Conservation (phyloP, 2,113 vertebrate genomes). For the Malurus melanocephalus region DNA sequence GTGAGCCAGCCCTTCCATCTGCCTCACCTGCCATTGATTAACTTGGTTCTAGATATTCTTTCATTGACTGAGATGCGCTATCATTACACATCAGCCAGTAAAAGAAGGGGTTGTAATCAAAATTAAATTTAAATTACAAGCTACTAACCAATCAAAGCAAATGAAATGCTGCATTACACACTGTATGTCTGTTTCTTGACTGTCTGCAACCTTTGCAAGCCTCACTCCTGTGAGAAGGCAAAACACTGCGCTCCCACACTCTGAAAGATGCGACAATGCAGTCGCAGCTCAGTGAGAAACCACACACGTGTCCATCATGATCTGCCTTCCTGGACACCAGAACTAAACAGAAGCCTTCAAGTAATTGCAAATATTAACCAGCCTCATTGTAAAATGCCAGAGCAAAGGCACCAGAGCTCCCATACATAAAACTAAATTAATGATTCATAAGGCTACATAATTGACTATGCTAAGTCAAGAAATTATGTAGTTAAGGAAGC, state of each 20-base stretch:
- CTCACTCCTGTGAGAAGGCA: not conserved
- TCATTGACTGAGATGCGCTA: not conserved
- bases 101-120: not conserved
- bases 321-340: not conserved
- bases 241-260: not conserved
- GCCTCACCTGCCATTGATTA: not conserved
- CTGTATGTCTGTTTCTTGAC: not conserved
- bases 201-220: not conserved
- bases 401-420: slow-evolving; percentile 10
- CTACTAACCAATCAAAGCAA: not conserved
- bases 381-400: not conserved
- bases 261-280: not conserved
- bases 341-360: not conserved
- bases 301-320: not conserved
- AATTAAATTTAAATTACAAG: not conserved
- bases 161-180: not conserved
- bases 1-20: not conserved
- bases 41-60: not conserved
- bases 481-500: not conserved
- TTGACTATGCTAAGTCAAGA: slow-evolving; percentile 24
- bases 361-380: not conserved
- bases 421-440: slow-evolving; percentile 21
- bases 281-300: not conserved
- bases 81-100: not conserved
- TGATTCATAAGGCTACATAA: slow-evolving; percentile 19